phyloP scores from a whole-genome alignment of 1,140 invertebrate genomes.

The Charaxes varanes region DNA sequence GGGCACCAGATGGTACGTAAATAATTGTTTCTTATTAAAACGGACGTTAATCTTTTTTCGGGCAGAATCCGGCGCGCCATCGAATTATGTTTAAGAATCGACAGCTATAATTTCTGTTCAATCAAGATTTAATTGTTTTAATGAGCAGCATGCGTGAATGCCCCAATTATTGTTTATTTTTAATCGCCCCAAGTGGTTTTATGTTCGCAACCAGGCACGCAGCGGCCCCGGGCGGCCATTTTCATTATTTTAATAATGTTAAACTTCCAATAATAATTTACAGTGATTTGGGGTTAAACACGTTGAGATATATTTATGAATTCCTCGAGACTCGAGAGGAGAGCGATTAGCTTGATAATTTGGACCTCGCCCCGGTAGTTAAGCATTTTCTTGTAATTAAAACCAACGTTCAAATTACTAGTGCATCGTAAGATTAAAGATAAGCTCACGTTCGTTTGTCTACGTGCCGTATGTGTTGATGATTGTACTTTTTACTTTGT shows the following conservation, averaged over 20 bases:
- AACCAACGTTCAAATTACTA: too few species aligned
- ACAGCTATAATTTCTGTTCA: slow-evolving; percentile 74
- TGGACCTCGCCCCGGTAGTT: slow-evolving; percentile 39
- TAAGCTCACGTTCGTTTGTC: too few species aligned
- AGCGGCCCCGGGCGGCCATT: slow-evolving; percentile 66
- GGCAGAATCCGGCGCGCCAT: slow-evolving; percentile 57
- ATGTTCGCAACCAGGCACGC: slow-evolving; percentile 67
- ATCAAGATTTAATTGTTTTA: slow-evolving; percentile 75
- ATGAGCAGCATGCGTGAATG: slow-evolving; percentile 73
- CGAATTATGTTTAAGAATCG: slow-evolving; percentile 71
- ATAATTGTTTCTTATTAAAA: slow-evolving; percentile 74
- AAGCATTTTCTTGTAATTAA: slow-evolving; percentile 31
- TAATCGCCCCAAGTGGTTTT: slow-evolving; percentile 72
- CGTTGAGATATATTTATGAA: slow-evolving; percentile 65
- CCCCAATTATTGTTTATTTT: slow-evolving; percentile 74
- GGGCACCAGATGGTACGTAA: too few species aligned
- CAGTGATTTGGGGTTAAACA: slow-evolving; percentile 66
- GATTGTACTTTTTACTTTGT: too few species aligned
- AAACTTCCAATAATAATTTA: slow-evolving; percentile 74
- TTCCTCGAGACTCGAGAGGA: slow-evolving; percentile 44
- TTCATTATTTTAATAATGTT: slow-evolving; percentile 75
- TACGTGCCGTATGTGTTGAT: too few species aligned
- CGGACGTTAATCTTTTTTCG: slow-evolving; percentile 68
- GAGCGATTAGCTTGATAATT: slow-evolving; percentile 60
- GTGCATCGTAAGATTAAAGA: too few species aligned